These are phyloP conservation scores for Montipora efflorescens DNA, from an alignment of 64 coral and sea anemone species.

Conservation along the genomic window DNA sequence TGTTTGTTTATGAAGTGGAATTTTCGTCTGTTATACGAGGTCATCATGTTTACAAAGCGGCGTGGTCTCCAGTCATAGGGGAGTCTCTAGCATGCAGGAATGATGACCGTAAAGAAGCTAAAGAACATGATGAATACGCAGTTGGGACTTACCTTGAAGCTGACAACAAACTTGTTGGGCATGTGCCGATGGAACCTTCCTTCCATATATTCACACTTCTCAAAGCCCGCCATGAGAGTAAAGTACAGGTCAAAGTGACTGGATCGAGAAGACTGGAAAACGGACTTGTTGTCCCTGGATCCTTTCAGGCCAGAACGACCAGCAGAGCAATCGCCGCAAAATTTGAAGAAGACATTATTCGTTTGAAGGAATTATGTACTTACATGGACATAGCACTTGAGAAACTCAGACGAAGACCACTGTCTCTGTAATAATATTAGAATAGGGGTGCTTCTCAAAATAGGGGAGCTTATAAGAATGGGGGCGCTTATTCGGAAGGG, in stretches of 20 bases:
- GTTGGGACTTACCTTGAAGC: conserved; percentile 79
- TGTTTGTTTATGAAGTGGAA: conserved; percentile 81
- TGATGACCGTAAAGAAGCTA: conserved; percentile 67
- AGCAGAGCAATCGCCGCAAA: conserved; percentile 64
- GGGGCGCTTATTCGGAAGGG: too few species aligned
- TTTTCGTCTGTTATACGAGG: conserved; percentile 81
- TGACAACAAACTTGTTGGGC: conserved; percentile 79
- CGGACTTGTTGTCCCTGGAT: conserved; percentile 55
- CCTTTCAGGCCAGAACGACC: conserved; percentile 51
- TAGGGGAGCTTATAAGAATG: too few species aligned
- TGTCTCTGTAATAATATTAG: conserved; percentile 21
- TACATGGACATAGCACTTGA: conserved; percentile 55
- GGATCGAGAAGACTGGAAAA: conserved; percentile 62
- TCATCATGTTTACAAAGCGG: conserved; percentile 78
- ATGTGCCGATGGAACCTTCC: conserved; percentile 77
- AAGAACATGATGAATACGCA: conserved; percentile 61
- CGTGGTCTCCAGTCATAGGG: conserved; percentile 68
- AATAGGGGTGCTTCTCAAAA: too few species aligned
- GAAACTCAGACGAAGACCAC: conserved; percentile 40
- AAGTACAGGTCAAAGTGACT: conserved; percentile 62
- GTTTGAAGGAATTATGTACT: conserved; percentile 77
- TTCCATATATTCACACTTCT: conserved; percentile 76
- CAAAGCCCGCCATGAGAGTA: conserved; percentile 57
- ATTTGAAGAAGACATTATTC: conserved; percentile 73
- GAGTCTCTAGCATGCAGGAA: conserved; percentile 61